A percentile compares a stretch with the other conserved stretches of the same genome.
Conservation (phyloP, 2,888 invertebrate genomes). For the Steinernema hermaphroditum region DNA sequence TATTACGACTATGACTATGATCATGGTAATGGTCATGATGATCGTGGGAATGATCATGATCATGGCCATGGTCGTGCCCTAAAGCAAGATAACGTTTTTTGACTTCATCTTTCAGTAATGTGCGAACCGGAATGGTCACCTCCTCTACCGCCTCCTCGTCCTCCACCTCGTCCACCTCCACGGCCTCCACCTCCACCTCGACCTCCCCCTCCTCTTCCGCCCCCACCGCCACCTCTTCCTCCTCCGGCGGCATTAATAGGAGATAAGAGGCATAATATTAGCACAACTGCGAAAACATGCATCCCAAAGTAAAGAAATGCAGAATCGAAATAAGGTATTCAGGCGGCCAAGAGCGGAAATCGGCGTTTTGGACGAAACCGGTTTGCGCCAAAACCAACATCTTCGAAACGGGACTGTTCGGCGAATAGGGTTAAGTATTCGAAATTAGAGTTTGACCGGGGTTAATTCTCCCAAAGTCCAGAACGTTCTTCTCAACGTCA, state of each 20-base stretch:
- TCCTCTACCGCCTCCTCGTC: neutral
- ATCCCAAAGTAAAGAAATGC: neutral
- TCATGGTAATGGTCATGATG: neutral
- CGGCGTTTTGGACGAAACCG: neutral
- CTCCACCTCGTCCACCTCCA: neutral
- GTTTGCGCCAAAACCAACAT: neutral
- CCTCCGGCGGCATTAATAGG: neutral
- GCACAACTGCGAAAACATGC: neutral
- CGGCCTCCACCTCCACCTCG: neutral
- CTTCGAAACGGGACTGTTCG: too few species aligned
- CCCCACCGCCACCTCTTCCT: neutral
- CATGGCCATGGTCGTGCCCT: constrained; percentile 15
- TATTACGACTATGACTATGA: neutral
- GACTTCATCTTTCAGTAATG: too few species aligned
- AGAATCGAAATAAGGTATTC: too few species aligned
- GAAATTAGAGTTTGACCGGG: too few species aligned
- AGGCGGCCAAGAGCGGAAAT: neutral
- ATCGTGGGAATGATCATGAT: neutral
- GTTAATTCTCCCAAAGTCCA: too few species aligned
- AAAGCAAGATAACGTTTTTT: neutral
- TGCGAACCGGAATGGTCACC: neutral
- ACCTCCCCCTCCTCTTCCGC: neutral
- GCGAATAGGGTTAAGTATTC: too few species aligned
- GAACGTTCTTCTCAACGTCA: too few species aligned
- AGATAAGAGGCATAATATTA: neutral